phyloP scores from a whole-genome alignment of 2,113 vertebrate species.

The Zosterops lateralis region DNA sequence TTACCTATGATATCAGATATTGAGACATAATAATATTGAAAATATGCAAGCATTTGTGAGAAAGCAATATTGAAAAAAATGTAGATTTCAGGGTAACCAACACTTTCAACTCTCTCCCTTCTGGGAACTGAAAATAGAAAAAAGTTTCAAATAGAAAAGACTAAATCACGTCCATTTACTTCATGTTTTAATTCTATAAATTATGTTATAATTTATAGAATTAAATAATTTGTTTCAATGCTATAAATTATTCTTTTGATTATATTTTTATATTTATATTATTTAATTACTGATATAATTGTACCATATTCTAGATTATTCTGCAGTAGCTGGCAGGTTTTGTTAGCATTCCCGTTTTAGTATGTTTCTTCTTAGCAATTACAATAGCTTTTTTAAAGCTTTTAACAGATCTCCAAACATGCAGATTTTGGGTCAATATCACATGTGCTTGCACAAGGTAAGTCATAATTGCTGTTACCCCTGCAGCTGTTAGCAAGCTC shows the following conservation, averaged over 20 bases:
- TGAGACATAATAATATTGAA: neutral
- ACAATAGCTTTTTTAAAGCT: neutral
- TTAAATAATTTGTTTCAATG: too few species aligned
- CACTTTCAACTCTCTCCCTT: neutral
- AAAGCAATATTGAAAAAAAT: neutral
- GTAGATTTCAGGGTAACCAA: neutral
- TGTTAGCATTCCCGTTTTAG: neutral
- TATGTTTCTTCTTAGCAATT: neutral
- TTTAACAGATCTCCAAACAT: neutral
- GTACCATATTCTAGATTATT: neutral
- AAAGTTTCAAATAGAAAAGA: neutral
- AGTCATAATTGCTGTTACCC: neutral
- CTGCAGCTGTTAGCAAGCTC: neutral
- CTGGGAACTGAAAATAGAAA: neutral
- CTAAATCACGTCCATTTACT: neutral
- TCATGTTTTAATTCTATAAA: neutral
- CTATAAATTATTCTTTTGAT: neutral
- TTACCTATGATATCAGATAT: neutral
- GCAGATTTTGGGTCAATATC: neutral
- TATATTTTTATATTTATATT: neutral
- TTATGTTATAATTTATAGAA: too few species aligned
- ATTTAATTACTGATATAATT: neutral
- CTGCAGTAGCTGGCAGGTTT: neutral
- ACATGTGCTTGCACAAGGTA: rapidly evolving
- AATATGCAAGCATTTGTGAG: neutral